phyloP scores from a whole-genome alignment of 2,888 invertebrate species.

The Pseudolycoriella hygida region DNA sequence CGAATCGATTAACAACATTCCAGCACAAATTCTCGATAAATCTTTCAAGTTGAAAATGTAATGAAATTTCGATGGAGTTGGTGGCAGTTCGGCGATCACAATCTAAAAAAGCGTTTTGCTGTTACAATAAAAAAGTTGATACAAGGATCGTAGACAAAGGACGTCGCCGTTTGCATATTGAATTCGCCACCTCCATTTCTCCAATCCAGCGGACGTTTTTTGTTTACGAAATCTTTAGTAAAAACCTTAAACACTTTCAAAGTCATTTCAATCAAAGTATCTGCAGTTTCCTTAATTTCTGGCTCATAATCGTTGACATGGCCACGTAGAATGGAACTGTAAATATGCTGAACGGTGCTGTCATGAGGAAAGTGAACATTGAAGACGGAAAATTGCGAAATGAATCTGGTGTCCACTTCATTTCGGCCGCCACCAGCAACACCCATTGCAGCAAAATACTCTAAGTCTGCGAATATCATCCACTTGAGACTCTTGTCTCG shows the following conservation, averaged over 20 bases:
- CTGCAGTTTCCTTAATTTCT: constrained; percentile 44
- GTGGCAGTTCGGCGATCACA: constrained; percentile 60
- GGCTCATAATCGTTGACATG: constrained; percentile 54
- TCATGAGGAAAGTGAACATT: constrained; percentile 74
- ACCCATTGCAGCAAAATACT: constrained; percentile 70
- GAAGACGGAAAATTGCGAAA: constrained; percentile 77
- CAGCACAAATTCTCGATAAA: constrained; percentile 67
- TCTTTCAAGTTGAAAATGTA: constrained; percentile 89
- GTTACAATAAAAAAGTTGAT: constrained; percentile 2
- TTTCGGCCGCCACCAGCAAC: constrained; percentile 79
- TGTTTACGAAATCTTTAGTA: not conserved
- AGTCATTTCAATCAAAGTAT: constrained; percentile 57
- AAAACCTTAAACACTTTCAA: constrained; percentile 66
- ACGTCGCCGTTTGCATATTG: not conserved
- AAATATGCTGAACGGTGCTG: constrained; percentile 61
- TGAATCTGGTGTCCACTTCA: constrained; percentile 77
- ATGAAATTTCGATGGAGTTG: constrained; percentile 86
- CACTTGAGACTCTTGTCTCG: constrained; percentile 76
- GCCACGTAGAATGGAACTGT: constrained; percentile 60
- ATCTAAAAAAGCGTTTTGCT: constrained; percentile 28
- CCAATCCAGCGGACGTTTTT: constrained; percentile 1
- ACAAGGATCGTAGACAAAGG: constrained; percentile 1
- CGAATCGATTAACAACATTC: constrained; percentile 59
- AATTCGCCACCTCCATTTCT: too few species aligned
- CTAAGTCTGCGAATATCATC: constrained; percentile 66